phyloP scores from a whole-genome alignment of 2,888 invertebrate genomes.

The Lithodes maja region DNA sequence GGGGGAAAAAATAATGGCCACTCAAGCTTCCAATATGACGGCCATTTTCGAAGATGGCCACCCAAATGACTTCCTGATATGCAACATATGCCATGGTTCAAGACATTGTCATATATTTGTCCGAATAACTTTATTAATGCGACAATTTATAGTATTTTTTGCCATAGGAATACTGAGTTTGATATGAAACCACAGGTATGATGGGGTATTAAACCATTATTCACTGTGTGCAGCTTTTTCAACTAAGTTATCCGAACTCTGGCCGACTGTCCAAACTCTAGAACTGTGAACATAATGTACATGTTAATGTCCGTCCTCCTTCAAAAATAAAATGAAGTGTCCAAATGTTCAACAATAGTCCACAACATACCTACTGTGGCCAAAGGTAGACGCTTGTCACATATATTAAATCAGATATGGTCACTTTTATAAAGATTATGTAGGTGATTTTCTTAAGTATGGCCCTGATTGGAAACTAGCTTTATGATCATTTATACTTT shows the following conservation, averaged over 20 bases:
- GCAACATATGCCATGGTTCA: not conserved
- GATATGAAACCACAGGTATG: not conserved
- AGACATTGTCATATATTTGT: not conserved
- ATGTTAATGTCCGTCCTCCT: not conserved
- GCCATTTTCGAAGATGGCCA: not conserved
- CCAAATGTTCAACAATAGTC: too few species aligned
- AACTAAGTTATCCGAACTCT: not conserved
- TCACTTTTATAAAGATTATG: too few species aligned
- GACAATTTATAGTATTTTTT: not conserved
- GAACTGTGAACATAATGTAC: not conserved
- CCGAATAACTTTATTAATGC: not conserved
- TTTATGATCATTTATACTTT: too few species aligned
- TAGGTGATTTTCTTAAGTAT: too few species aligned
- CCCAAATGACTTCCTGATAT: not conserved
- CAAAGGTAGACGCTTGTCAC: too few species aligned
- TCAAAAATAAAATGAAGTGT: too few species aligned
- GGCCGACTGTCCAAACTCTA: too few species aligned
- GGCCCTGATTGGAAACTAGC: too few species aligned
- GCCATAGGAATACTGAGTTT: conserved; percentile 9
- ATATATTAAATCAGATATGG: too few species aligned
- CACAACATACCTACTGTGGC: too few species aligned
- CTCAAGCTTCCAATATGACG: not conserved
- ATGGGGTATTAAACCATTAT: conserved; percentile 9
- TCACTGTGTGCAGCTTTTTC: not conserved
- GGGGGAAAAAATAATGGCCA: not conserved